Conservation (phyloP, 2,888 invertebrate genomes). For the Sylvicola cinctus region DNA sequence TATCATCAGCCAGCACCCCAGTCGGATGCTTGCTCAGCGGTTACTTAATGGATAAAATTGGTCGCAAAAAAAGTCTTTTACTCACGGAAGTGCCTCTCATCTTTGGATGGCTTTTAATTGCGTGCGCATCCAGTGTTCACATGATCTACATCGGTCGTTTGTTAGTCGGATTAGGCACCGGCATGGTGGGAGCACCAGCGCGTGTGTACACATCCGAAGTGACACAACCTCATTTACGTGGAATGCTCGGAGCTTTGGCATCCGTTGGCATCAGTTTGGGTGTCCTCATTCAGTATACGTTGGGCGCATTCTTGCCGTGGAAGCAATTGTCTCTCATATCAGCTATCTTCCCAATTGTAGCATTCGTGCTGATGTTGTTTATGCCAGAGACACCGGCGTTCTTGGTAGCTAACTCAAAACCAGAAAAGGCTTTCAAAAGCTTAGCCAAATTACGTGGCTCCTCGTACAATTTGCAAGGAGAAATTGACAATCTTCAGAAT, state of each 20-base stretch:
- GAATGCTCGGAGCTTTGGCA: conserved; percentile 47
- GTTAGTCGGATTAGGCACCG: conserved; percentile 45
- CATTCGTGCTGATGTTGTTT: conserved; percentile 35
- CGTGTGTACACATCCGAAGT: conserved; percentile 50
- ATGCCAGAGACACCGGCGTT: conserved; percentile 56
- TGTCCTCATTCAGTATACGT: conserved; percentile 37
- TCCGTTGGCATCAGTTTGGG: conserved; percentile 54
- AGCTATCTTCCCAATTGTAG: conserved; percentile 34
- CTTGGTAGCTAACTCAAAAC: conserved; percentile 36
- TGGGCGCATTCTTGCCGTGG: conserved; percentile 41
- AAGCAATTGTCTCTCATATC: conserved; percentile 40
- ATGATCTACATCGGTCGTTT: conserved; percentile 44
- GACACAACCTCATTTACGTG: conserved; percentile 51
- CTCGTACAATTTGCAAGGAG: conserved; percentile 37
- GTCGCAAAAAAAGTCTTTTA: conserved; percentile 39
- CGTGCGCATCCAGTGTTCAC: conserved; percentile 32
- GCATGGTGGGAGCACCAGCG: conserved; percentile 51
- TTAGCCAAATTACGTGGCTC: conserved; percentile 36
- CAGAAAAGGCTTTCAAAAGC: conserved; percentile 35
- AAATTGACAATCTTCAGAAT: conserved; percentile 35
- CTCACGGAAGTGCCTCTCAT: conserved; percentile 45
- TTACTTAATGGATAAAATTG: conserved; percentile 46
- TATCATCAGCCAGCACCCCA: conserved; percentile 43
- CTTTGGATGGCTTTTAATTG: conserved; percentile 43
- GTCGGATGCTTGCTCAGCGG: conserved; percentile 49